These are phyloP conservation scores for Tribolium castaneum DNA, from an alignment of 1,140 invertebrate species.

Conservation along the genomic window DNA sequence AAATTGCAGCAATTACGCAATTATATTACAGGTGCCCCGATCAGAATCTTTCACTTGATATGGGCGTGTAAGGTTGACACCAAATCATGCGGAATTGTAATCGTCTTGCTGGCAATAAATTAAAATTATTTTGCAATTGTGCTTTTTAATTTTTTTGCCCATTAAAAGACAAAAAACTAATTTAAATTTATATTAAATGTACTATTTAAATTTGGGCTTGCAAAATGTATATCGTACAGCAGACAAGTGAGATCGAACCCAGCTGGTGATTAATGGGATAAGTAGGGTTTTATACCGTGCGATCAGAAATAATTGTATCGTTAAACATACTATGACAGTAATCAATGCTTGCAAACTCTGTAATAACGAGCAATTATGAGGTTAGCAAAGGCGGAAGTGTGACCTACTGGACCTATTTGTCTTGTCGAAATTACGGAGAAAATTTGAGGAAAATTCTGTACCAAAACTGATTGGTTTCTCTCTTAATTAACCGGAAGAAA, in stretches of 20 bases:
- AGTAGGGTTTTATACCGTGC: background rate
- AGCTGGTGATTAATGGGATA: background rate
- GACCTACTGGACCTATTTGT: background rate
- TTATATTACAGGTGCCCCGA: slow-evolving; percentile 3
- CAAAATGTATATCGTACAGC: background rate
- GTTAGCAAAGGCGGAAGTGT: background rate
- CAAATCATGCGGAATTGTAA: background rate
- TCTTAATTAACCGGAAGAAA: background rate
- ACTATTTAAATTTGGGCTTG: background rate
- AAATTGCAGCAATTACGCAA: slow-evolving; percentile 33
- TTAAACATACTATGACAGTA: background rate
- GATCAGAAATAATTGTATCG: background rate
- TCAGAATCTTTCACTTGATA: slow-evolving; percentile 23
- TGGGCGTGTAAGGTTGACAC: slow-evolving; percentile 14
- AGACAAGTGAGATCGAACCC: background rate
- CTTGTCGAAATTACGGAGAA: background rate
- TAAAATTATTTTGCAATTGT: too few species aligned
- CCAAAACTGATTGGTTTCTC: background rate
- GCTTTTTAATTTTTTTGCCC: too few species aligned
- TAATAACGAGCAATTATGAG: background rate
- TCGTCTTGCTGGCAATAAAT: too few species aligned
- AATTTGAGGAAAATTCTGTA: background rate
- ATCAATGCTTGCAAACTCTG: background rate
- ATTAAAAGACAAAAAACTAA: background rate
- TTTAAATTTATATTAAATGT: background rate